These are phyloP conservation scores for Centropus unirufus DNA, from an alignment of 2,113 vertebrate genomes.

Conservation along the genomic window DNA sequence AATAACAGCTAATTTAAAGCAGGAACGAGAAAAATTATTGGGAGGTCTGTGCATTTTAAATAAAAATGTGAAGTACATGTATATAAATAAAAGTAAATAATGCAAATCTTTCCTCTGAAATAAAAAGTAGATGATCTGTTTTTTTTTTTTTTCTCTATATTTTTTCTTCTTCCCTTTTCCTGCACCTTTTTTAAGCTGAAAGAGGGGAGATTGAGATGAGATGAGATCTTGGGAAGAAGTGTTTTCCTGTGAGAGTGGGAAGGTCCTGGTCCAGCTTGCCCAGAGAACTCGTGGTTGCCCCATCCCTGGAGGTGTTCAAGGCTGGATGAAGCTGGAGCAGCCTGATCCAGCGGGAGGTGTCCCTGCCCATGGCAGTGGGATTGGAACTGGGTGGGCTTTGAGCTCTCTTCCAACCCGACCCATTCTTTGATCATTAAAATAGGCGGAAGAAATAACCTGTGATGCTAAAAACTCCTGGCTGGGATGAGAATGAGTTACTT, in stretches of 20 bases:
- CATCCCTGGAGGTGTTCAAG: too few relatives aligned
- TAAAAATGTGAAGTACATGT: slow-evolving; percentile 90
- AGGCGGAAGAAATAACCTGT: neutral
- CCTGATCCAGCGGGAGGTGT: too few relatives aligned
- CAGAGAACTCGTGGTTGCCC: too few relatives aligned
- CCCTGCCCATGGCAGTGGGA: too few relatives aligned
- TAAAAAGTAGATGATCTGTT: slow-evolving; percentile 88
- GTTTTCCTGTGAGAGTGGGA: too few relatives aligned
- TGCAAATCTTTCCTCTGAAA: slow-evolving; percentile 81
- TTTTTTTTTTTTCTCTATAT: rapidly evolving
- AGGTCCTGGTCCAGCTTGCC: too few relatives aligned
- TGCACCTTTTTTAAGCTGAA: too few relatives aligned
- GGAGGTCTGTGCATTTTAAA: slow-evolving; percentile 85
- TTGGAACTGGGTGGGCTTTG: too few relatives aligned
- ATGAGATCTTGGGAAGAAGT: too few relatives aligned
- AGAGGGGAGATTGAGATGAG: too few relatives aligned
- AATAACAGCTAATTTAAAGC: slow-evolving; percentile 86
- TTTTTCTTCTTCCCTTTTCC: neutral
- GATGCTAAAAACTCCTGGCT: neutral
- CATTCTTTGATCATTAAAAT: neutral
- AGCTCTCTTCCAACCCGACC: too few relatives aligned
- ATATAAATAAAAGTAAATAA: slow-evolving; percentile 90
- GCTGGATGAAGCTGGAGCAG: too few relatives aligned
- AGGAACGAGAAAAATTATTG: slow-evolving; percentile 70
- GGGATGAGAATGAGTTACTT: neutral